Evolutionary conservation across 2,888 invertebrate genomes (phyloP), one percentile per base, ranked within the genome.

Genomic region (Aphidius colemani): DNA sequence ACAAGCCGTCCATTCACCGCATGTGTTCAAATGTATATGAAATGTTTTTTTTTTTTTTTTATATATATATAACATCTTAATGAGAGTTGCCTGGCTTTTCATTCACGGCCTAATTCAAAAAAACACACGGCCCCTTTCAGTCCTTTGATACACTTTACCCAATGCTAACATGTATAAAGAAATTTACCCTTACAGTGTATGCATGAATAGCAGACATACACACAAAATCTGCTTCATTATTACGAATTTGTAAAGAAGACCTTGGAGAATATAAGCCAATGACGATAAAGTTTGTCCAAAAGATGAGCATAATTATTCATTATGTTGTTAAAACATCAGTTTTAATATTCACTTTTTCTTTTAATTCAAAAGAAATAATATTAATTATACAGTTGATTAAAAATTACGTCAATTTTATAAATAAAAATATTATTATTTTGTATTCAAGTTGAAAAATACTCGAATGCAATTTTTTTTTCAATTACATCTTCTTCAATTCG

Each of bases 101-200:
- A 74, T 78, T 78, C 79, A 77, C 78, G 77, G 76, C 76, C 78
- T 77, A 77, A 78, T 79, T 79, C 78, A 72, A 73, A 73, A 78
- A 76, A 78, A 78, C 76, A 78, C 74, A 74, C 74, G 72, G 73
- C 68, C 69, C 67, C 72, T 77, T 77, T 77, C 73, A 74, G 46
- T 39, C 18, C 64, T 69, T 68, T 69, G 68, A 67, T 66, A 45
- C 11, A 11, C 43, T 18, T 55, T 39, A 30, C 9, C 46, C 46
- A 30, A 46, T 39, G 45, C 39, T 46, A 45, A 45, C 57, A 46
- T 46, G 45, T 43, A 11, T 39, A 41, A 53, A 7, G 6, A 40
- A 53, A n/a, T 51, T 13, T 30, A 30, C 30, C 30, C 39, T 30
- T 51, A 51, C 30, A 18, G 18, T 8, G 30, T 51, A 41, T 53